phyloP scores from a whole-genome alignment of 2,797 vertebrate species.

The Zalophus californianus region DNA sequence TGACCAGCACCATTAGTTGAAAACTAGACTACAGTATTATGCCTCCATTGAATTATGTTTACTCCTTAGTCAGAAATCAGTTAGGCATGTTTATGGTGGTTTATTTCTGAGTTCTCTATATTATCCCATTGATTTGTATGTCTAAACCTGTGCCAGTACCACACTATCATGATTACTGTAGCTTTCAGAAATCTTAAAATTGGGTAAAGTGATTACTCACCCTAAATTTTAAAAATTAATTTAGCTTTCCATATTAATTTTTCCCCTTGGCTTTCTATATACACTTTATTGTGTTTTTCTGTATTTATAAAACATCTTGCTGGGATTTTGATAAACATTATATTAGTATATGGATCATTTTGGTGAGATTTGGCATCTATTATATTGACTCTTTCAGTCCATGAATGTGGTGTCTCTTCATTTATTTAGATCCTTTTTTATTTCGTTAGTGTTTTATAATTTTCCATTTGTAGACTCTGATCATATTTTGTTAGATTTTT shows the following conservation, averaged over 20 bases:
- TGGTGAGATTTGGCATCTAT: background rate
- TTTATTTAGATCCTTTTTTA: background rate
- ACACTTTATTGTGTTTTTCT: background rate
- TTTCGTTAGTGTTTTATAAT: background rate
- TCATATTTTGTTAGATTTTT: background rate
- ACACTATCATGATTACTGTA: background rate
- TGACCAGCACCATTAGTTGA: background rate
- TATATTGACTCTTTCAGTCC: background rate
- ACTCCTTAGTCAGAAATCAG: background rate
- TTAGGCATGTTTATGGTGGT: background rate
- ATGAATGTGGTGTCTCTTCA: background rate
- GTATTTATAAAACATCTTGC: background rate
- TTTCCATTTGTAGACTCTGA: background rate
- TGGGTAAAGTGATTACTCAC: background rate
- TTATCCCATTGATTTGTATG: background rate
- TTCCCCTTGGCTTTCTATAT: background rate
- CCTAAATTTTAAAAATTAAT: background rate
- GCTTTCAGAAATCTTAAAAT: background rate
- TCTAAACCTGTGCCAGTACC: background rate
- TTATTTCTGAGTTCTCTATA: background rate
- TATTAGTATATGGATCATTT: background rate
- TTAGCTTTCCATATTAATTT: background rate
- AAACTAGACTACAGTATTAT: background rate
- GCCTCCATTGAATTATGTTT: background rate
- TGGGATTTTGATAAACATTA: background rate